A percentile compares a stretch with the other conserved stretches of the same genome.
Evolutionary conservation across 2,797 vertebrate genomes (phyloP).

Genomic region (Vultur gryphus): DNA sequence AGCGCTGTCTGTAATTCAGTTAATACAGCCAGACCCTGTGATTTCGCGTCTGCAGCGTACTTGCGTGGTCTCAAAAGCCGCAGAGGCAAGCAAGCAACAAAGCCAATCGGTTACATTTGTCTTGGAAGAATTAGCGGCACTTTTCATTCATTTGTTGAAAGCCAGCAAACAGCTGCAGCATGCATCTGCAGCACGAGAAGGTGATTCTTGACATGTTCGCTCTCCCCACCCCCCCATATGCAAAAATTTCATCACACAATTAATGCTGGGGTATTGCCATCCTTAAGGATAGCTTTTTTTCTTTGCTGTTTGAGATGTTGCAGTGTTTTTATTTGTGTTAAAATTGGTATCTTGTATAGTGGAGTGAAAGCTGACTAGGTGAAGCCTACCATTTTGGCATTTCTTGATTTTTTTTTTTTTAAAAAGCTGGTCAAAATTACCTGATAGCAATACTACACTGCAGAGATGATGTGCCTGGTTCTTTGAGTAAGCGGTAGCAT

Average conservation of each 20-base stretch:
- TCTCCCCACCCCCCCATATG: not conserved
- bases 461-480: not conserved
- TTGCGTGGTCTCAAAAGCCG: slow-evolving; percentile 52
- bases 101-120: slow-evolving; percentile 72
- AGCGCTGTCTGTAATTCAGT: slow-evolving; percentile 67
- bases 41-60: slow-evolving; percentile 41
- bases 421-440: not conserved
- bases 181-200: slow-evolving; percentile 35
- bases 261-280: not conserved
- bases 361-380: not conserved
- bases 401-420: not conserved
- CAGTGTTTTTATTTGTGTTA: not conserved
- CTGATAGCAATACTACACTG: not conserved
- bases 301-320: not conserved
- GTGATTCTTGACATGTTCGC: not conserved
- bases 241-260: not conserved
- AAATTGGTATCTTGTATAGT: not conserved
- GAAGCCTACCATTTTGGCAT: not conserved
- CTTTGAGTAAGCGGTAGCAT: not conserved
- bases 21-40: slow-evolving; percentile 66
- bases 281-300: not conserved
- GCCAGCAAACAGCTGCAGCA: slow-evolving; percentile 48
- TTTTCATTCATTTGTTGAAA: slow-evolving; percentile 57
- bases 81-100: slow-evolving; percentile 64
- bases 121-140: slow-evolving; percentile 68